A percentile compares a stretch with the other conserved stretches of the same genome.
Evolutionary conservation across 2,113 vertebrate genomes (phyloP).

Genomic region (Cavia aperea): DNA sequence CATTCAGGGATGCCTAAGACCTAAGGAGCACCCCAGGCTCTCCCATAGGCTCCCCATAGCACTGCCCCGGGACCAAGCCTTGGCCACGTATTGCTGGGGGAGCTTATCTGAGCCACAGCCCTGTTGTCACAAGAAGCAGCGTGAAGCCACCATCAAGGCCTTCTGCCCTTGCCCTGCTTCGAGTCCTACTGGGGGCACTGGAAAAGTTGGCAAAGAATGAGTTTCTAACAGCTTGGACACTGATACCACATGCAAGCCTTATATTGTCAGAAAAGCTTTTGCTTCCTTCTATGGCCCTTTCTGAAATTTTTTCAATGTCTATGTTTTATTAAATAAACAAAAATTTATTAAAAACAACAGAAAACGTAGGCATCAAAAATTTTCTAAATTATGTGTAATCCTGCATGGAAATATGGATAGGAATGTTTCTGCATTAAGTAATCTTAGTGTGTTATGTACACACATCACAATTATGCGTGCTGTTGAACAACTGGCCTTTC

Average conservation of each 20-base stretch:
- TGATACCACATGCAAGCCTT: not conserved
- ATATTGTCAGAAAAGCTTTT: not conserved
- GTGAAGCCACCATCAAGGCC: too few relatives aligned
- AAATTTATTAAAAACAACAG: constrained; percentile 10
- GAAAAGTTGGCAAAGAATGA: not conserved
- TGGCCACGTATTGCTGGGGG: too few relatives aligned
- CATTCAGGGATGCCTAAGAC: not conserved
- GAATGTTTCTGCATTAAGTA: not conserved
- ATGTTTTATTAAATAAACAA: not conserved
- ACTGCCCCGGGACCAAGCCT: not conserved
- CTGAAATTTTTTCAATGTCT: not conserved
- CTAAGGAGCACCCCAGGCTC: too few relatives aligned
- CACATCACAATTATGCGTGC: not conserved
- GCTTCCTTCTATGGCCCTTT: not conserved
- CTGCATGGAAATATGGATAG: not conserved
- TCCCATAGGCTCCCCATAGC: not conserved
- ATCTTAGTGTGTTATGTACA: not conserved
- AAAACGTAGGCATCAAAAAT: not conserved
- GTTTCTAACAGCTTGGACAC: not conserved
- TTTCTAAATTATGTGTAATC: not conserved
- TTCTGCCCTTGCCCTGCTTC: not conserved
- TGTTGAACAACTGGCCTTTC: not conserved
- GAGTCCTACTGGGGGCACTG: not conserved
- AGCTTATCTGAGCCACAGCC: not conserved
- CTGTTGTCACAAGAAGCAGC: not conserved